Conservation (phyloP, 2,888 invertebrate species). For the Piscicola geometra region DNA sequence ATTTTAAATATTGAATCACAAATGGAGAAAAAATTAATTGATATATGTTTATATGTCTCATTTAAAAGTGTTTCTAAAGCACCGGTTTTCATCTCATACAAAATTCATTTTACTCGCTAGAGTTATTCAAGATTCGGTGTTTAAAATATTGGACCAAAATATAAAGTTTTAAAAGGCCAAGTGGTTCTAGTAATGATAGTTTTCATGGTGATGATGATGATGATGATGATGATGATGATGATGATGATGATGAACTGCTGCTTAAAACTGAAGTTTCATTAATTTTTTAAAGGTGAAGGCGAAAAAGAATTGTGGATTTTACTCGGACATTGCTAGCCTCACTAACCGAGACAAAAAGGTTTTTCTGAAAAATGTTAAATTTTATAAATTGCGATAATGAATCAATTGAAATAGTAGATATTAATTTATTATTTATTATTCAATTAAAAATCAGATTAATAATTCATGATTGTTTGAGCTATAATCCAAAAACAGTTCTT, state of each 20-base stretch:
- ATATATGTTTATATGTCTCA: no score
- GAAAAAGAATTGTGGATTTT: background rate
- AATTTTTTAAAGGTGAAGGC: background rate
- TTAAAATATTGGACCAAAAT: background rate
- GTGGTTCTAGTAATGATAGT: slow-evolving; percentile 36
- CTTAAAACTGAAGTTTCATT: background rate
- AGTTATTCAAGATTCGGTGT: background rate
- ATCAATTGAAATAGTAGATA: no score
- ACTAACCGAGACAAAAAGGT: background rate
- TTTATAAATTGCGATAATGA: no score
- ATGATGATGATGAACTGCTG: slow-evolving; percentile 9
- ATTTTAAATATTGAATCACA: no score
- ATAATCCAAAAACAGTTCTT: background rate
- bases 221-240: slow-evolving; percentile 24
- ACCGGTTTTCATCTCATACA: no score
- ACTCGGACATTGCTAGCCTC: background rate
- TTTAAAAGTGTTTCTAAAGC: no score
- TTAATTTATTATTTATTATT: no score
- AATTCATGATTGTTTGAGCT: no score
- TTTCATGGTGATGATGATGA: slow-evolving; percentile 26
- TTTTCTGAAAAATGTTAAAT: no score
- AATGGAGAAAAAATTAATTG: no score
- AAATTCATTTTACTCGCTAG: background rate
- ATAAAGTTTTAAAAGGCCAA: background rate
- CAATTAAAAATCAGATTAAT: no score